These are phyloP conservation scores for Adineta ricciae DNA, from an alignment of 2,888 invertebrate genomes.

Conservation along the genomic window DNA sequence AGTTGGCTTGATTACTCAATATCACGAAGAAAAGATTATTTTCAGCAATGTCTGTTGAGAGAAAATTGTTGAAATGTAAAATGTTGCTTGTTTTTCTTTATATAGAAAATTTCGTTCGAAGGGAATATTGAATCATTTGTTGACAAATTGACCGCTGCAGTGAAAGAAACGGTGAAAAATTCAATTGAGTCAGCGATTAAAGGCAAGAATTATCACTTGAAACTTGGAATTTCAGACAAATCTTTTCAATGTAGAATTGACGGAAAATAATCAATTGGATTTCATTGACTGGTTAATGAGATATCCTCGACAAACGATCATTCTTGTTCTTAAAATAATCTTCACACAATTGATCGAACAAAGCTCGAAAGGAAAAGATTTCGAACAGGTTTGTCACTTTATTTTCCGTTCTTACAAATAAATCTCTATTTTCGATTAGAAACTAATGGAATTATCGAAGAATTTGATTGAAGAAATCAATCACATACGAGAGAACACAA, in stretches of 20 bases:
- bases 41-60: neutral
- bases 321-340: neutral
- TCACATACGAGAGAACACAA: neutral
- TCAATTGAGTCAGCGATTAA: conserved; percentile 18
- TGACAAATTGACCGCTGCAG: neutral
- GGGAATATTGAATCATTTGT: conserved; percentile 22
- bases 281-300: neutral
- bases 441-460: neutral
- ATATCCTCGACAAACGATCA: neutral
- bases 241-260: neutral
- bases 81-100: no score
- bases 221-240: no score
- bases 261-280: neutral
- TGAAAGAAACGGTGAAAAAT: conserved; percentile 20
- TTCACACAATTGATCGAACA: neutral
- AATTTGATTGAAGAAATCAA: neutral
- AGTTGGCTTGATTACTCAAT: neutral
- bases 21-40: neutral
- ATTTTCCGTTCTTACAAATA: no score
- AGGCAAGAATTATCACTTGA: neutral
- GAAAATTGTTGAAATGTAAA: no score
- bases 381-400: neutral
- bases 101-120: conserved; percentile 20
- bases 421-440: no score
- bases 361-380: neutral